These are phyloP conservation scores for Thunnus maccoyii DNA, from an alignment of 2,113 vertebrate species.

Conservation along the genomic window DNA sequence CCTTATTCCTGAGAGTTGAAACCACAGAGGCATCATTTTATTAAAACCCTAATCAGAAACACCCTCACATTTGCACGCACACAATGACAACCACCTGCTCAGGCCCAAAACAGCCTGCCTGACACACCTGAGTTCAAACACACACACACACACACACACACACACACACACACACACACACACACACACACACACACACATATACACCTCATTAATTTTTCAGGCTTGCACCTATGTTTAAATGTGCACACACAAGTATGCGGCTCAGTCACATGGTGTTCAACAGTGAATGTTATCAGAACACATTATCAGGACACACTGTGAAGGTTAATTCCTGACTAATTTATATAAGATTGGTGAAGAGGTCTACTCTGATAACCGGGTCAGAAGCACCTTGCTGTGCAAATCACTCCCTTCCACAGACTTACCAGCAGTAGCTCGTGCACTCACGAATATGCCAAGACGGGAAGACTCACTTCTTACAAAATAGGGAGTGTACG, in stretches of 20 bases:
- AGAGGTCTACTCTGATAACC: slow-evolving; percentile 38
- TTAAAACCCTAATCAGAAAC: background rate
- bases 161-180: background rate
- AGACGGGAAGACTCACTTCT: slow-evolving; percentile 25
- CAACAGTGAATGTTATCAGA: slow-evolving; percentile 47
- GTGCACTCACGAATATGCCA: background rate
- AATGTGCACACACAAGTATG: slow-evolving; percentile 10
- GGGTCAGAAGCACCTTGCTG: slow-evolving; percentile 35
- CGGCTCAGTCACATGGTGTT: slow-evolving; percentile 37
- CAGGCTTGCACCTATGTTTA: background rate
- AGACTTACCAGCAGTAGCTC: slow-evolving; percentile 20
- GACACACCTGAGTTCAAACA: background rate
- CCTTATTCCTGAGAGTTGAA: background rate
- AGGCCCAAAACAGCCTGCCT: background rate
- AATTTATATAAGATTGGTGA: slow-evolving; percentile 61
- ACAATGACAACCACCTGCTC: background rate
- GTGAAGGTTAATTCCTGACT: slow-evolving; percentile 60
- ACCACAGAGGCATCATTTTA: background rate
- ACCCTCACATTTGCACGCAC: slow-evolving; percentile 13
- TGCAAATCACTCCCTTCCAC: slow-evolving; percentile 32
- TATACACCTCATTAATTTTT: slow-evolving; percentile 6
- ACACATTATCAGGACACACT: slow-evolving; percentile 27
- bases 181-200: background rate
- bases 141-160: too few relatives aligned
- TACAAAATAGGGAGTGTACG: slow-evolving; percentile 27